A percentile compares a stretch with the other conserved stretches of the same genome.
Evolutionary conservation across 1,140 invertebrate genomes (phyloP).

Genomic region (Scaptomyza montana): DNA sequence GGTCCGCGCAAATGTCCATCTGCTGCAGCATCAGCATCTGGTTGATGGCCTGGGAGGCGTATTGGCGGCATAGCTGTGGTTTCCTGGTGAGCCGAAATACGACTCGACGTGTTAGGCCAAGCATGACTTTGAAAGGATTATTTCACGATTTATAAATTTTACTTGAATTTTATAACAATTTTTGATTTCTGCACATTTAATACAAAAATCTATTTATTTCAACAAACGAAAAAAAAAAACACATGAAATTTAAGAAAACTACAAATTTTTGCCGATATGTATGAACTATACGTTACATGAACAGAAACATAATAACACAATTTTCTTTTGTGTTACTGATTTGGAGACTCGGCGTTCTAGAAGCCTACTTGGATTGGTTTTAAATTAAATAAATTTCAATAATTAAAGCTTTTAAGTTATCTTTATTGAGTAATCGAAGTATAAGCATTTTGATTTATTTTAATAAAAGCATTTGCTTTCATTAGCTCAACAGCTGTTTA

Average conservation of each 20-base stretch:
- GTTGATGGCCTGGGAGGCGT: conserved; percentile 75
- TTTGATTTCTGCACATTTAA: conserved; percentile 5
- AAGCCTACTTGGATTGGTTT: conserved; percentile 29
- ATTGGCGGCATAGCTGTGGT: conserved; percentile 17
- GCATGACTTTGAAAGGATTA: conserved; percentile 32
- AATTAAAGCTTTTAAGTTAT: not conserved
- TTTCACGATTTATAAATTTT: conserved; percentile 1
- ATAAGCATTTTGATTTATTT: conserved; percentile 20
- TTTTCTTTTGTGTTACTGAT: no score
- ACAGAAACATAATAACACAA: conserved; percentile 37
- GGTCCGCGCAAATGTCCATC: conserved; percentile 79
- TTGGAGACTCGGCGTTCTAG: not conserved
- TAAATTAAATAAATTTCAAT: not conserved
- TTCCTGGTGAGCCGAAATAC: conserved; percentile 24
- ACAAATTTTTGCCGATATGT: conserved; percentile 51
- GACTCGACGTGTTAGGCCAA: conserved; percentile 55
- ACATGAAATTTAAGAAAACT: conserved; percentile 34
- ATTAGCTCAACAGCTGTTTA: conserved; percentile 33
- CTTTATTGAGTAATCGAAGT: not conserved
- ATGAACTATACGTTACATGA: conserved; percentile 50
- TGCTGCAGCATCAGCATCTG: conserved; percentile 75
- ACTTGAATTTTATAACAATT: conserved; percentile 36
- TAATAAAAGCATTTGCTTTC: conserved; percentile 24
- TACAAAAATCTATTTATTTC: conserved; percentile 10
- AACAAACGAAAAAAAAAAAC: conserved; percentile 4